These are phyloP conservation scores for Galeruca laticollis DNA, from an alignment of 2,888 invertebrate genomes.

Conservation along the genomic window DNA sequence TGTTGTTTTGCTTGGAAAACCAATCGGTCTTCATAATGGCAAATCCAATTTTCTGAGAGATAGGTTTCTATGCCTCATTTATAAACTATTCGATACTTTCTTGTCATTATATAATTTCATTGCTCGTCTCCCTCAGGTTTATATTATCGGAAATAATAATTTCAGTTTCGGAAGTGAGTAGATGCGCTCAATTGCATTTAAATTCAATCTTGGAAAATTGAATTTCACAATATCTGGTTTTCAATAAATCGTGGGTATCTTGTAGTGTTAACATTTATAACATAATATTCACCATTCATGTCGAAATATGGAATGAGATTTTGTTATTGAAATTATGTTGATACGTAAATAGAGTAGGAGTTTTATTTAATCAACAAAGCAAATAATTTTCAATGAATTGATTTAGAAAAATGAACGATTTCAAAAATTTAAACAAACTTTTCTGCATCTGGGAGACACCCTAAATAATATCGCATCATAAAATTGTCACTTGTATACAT, in stretches of 20 bases:
- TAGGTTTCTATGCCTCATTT: constrained; percentile 60
- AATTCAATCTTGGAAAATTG: constrained; percentile 18
- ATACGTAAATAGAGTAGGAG: too few species aligned
- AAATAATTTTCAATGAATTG: too few species aligned
- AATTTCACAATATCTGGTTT: constrained; percentile 4
- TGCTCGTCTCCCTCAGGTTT: constrained; percentile 14
- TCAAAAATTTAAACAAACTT: too few species aligned
- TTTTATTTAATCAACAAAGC: too few species aligned
- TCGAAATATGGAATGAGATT: too few species aligned
- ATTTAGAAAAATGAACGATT: too few species aligned
- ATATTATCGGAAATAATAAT: constrained; percentile 22
- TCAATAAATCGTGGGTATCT: background rate
- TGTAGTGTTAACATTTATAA: background rate
- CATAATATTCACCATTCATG: background rate
- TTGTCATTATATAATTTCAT: constrained; percentile 22
- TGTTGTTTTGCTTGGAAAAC: background rate
- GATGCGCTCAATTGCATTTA: constrained; percentile 18
- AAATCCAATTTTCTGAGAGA: constrained; percentile 62
- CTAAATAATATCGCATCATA: too few species aligned
- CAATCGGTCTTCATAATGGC: constrained; percentile 52
- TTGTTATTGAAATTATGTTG: too few species aligned
- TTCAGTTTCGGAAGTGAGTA: constrained; percentile 12
- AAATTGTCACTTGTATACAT: too few species aligned
- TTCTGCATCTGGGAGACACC: too few species aligned
- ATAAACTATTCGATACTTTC: constrained; percentile 55